These are phyloP conservation scores for Asobara japonica DNA, from an alignment of 1,140 invertebrate genomes.

Conservation along the genomic window DNA sequence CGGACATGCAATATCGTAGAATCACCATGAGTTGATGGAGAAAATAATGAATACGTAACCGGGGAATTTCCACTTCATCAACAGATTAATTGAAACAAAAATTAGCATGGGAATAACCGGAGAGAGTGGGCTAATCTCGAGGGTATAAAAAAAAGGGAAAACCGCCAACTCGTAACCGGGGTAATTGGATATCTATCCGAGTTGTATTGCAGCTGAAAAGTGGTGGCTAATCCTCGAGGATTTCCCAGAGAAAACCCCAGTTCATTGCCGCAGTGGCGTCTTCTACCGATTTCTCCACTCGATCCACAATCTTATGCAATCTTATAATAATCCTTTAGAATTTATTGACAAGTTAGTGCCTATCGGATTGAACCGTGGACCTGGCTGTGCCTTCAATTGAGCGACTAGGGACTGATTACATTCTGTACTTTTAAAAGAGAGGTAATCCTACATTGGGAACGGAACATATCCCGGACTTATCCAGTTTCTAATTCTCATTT, in stretches of 20 bases:
- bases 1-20: too few species aligned
- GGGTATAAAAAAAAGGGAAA: not conserved
- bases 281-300: not conserved
- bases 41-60: too few species aligned
- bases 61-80: too few species aligned
- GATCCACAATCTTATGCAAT: not conserved
- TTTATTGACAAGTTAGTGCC: not conserved
- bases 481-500: too few species aligned
- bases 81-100: not conserved
- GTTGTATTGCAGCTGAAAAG: not conserved
- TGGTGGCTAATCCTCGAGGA: not conserved
- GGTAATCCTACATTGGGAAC: too few species aligned
- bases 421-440: too few species aligned
- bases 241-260: not conserved
- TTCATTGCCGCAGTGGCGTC: not conserved
- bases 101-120: not conserved
- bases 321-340: not conserved
- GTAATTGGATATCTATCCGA: constrained; percentile 7
- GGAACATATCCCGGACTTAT: too few species aligned
- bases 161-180: not conserved
- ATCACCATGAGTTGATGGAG: too few species aligned
- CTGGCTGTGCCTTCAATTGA: too few species aligned
- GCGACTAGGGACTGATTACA: too few species aligned
- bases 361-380: too few species aligned
- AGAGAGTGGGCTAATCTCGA: not conserved